Conservation (phyloP, 2,797 vertebrate genomes). For the Melanotaenia nigrans region DNA sequence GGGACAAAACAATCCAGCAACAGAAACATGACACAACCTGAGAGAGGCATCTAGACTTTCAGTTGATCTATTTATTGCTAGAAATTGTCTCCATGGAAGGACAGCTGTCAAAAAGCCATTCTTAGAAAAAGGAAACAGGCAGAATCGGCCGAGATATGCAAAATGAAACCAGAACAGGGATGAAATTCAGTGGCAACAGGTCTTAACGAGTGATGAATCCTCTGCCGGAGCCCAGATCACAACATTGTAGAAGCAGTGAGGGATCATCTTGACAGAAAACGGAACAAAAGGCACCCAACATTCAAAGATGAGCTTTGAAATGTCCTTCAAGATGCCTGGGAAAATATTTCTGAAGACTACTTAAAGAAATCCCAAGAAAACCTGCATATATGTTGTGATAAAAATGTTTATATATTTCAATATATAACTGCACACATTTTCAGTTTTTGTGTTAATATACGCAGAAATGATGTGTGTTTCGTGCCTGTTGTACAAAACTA, state of each 20-base stretch:
- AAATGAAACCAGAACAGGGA: neutral
- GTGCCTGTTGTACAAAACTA: neutral
- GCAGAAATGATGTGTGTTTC: neutral
- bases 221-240: neutral
- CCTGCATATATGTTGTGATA: neutral
- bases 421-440: neutral
- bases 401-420: neutral
- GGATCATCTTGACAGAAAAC: neutral
- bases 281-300: neutral
- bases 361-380: neutral
- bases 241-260: neutral
- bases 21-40: neutral
- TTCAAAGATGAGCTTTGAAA: neutral
- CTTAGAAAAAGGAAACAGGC: neutral
- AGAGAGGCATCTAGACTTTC: neutral
- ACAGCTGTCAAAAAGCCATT: neutral
- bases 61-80: neutral
- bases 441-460: neutral
- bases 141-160: neutral
- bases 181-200: constrained; percentile 1
- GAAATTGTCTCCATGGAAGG: neutral
- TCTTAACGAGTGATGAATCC: neutral
- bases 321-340: neutral
- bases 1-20: neutral
- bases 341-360: neutral